phyloP scores from a whole-genome alignment of 1,140 invertebrate species.

The Heliothis subflexa region DNA sequence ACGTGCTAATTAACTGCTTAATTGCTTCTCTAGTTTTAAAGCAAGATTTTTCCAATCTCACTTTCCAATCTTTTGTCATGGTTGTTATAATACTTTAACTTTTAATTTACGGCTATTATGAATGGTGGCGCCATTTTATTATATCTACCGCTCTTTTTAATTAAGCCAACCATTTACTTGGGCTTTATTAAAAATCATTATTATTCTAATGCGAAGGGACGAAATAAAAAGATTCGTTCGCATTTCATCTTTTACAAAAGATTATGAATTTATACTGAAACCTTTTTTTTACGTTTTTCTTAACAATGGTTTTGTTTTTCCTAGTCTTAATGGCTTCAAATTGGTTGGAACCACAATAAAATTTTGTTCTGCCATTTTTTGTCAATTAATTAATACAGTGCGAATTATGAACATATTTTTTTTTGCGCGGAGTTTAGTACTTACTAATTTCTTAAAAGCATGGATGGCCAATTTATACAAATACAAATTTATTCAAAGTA shows the following conservation, averaged over 20 bases:
- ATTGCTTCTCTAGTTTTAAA: too few relatives aligned
- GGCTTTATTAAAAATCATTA: constrained; percentile 47
- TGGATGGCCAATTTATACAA: too few relatives aligned
- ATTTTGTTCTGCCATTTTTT: constrained; percentile 19
- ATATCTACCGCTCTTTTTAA: constrained; percentile 29
- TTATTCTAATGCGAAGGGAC: constrained; percentile 43
- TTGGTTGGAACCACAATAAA: constrained; percentile 20
- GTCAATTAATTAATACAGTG: background rate
- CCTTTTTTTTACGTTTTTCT: constrained; percentile 36
- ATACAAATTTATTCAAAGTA: too few relatives aligned
- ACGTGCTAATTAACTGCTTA: too few relatives aligned
- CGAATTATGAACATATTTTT: background rate
- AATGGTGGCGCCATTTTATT: background rate
- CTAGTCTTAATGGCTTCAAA: constrained; percentile 20
- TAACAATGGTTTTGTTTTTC: constrained; percentile 44
- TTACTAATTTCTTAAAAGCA: too few relatives aligned
- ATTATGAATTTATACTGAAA: constrained; percentile 39
- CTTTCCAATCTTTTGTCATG: background rate
- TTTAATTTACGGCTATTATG: constrained; percentile 8
- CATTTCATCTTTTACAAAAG: constrained; percentile 38
- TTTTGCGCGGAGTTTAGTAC: too few relatives aligned
- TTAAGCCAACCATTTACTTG: constrained; percentile 33
- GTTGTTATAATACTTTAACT: constrained; percentile 1
- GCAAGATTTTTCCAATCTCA: background rate
- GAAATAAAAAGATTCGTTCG: constrained; percentile 41